Conservation (phyloP, 1,140 invertebrate species). For the Cryptotermes secundus region DNA sequence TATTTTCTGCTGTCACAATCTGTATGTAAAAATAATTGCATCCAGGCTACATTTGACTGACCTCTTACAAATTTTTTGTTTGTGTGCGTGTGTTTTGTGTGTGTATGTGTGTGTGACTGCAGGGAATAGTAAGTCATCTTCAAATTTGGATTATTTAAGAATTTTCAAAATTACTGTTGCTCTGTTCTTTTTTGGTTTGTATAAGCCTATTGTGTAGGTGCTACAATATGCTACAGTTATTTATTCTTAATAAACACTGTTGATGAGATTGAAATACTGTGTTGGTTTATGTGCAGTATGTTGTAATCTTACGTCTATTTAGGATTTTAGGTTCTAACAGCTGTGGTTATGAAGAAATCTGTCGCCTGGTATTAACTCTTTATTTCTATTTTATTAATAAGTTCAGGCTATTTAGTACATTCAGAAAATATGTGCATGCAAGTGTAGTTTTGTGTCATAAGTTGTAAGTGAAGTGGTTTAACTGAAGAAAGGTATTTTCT, state of each 20-base stretch:
- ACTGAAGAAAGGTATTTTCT: too few species aligned
- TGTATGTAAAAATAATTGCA: background rate
- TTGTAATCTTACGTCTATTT: too few species aligned
- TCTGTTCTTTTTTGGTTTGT: background rate
- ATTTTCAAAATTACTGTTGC: conserved; percentile 9
- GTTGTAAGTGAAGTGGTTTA: too few species aligned
- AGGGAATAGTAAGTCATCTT: background rate
- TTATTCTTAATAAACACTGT: conserved; percentile 4
- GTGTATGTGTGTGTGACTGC: background rate
- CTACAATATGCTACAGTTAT: conserved; percentile 10
- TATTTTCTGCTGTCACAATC: background rate
- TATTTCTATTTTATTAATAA: too few species aligned
- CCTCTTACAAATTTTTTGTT: background rate
- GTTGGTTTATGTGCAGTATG: background rate
- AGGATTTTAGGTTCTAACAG: too few species aligned
- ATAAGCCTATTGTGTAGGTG: conserved; percentile 5
- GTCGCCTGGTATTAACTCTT: too few species aligned
- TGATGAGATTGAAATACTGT: background rate
- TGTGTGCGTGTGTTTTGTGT: background rate
- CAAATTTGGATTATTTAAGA: background rate
- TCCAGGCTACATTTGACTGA: conserved; percentile 4
- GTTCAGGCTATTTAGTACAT: too few species aligned
- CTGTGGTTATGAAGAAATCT: too few species aligned
- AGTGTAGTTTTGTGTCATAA: too few species aligned
- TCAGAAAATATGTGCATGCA: too few species aligned